Evolutionary conservation across 1,140 invertebrate genomes (phyloP), one percentile per base, ranked within the genome.

Genomic region (Mactra quadrangularis): DNA sequence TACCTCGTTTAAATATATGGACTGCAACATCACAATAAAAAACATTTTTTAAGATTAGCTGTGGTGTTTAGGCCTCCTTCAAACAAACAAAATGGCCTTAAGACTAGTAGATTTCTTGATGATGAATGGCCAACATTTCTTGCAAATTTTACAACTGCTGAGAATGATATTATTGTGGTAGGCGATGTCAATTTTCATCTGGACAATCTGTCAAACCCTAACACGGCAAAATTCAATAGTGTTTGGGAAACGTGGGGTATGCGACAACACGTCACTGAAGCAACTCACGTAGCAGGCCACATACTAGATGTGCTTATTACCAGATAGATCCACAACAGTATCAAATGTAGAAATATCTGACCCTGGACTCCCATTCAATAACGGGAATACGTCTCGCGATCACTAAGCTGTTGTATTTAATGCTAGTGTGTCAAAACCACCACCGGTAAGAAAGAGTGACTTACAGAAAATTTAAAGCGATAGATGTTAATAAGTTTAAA

Each of bases 281-380:
- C 60, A 7, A 75, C 81, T 15, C 81, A 83, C 45, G 59, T 75
- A 25, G 27, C 2, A 31, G 70, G 71, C 9, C 71, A 75, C 45
- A 83, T 59, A 4, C 60, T 75, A 29, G 60, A 82, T 52, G 70
- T 68, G 29, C 33, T 83, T 35, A 75, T 83, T n/a, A 83, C 81
- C 25, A 71, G 72, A 55, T 60, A 83, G 25, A 68, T 31, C 31
- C 59, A 64, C 17, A 41, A 68, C 22, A 27, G 27, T 83, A 17
- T 38, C 35, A 3, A 33, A 38, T 57, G 17, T 66, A 25, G 50
- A 38, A 17, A 45, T 83, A 17, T 31, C 22, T 9, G 71, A 82
- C 22, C 57, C 55, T 3, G 29, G 68, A 4, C 45, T 82, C 11
- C 45, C 57, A 13, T 52, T 71, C 38, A 41, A 68, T 31, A 53